Evolutionary conservation across 1,140 invertebrate species (phyloP).

Genomic region (Euura saliciscinereae): DNA sequence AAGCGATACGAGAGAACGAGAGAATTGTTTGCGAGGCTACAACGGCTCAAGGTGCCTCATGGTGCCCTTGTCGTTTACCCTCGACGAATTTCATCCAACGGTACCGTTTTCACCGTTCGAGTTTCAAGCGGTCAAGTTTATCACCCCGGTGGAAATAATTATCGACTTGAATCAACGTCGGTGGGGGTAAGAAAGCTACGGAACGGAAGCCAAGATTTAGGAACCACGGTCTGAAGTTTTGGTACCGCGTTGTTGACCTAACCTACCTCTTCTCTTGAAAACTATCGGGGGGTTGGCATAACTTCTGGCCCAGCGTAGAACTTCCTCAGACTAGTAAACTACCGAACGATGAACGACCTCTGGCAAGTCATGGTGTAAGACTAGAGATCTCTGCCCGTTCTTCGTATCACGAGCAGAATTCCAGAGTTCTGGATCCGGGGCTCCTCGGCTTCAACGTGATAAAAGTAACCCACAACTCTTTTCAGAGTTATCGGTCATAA

Average conservation of each 20-base stretch:
- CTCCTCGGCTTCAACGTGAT: background rate
- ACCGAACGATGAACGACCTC: background rate
- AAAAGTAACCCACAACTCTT: conserved; percentile 5
- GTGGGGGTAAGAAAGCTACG: background rate
- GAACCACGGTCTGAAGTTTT: too few species aligned
- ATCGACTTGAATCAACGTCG: background rate
- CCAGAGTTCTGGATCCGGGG: too few species aligned
- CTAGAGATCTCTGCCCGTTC: too few species aligned
- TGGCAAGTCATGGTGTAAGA: background rate
- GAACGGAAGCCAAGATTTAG: background rate
- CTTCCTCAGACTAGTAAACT: conserved; percentile 3
- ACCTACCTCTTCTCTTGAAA: background rate
- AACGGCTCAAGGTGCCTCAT: conserved; percentile 22
- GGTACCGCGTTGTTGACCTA: background rate
- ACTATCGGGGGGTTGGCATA: background rate
- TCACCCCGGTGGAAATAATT: background rate
- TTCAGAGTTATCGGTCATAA: conserved; percentile 2
- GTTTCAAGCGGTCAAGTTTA: conserved; percentile 1
- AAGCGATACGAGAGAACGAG: conserved; percentile 34
- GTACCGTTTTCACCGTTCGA: background rate
- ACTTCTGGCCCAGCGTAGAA: background rate
- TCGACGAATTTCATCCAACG: background rate
- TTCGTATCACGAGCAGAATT: too few species aligned
- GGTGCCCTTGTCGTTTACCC: background rate
- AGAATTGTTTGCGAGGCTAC: conserved; percentile 32